Percentiles rank a stretch among this genome's conserved stretches.
Evolutionary conservation across 2,113 vertebrate genomes (phyloP).

Genomic region (Scophthalmus maximus): DNA sequence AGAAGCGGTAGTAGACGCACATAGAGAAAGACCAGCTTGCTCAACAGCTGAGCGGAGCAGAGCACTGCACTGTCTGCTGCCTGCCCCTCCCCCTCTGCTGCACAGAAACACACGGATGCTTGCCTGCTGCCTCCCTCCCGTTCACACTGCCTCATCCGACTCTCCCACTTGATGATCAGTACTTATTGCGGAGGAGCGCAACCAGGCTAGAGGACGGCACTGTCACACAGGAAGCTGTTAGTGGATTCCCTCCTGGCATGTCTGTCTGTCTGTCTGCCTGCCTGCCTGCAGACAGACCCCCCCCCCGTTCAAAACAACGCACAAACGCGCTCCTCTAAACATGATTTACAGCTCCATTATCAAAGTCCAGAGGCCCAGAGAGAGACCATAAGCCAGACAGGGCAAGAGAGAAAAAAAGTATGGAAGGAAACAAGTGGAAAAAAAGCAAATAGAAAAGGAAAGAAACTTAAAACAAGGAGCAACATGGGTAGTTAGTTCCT

Average conservation of each 20-base stretch:
- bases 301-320: conserved; percentile 19
- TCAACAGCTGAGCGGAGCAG: conserved; percentile 72
- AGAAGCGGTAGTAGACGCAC: conserved; percentile 21
- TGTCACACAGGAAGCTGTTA: conserved; percentile 5
- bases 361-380: conserved; percentile 31
- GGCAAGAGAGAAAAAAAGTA: neutral
- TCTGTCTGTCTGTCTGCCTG: neutral
- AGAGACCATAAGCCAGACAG: conserved; percentile 8
- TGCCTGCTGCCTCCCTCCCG: conserved; percentile 56
- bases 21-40: conserved; percentile 57
- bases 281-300: neutral
- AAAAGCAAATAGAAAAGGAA: no score
- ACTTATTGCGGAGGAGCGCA: conserved; percentile 17
- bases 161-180: conserved; percentile 42
- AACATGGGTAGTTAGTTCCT: no score
- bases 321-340: conserved; percentile 17
- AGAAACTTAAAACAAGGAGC: no score
- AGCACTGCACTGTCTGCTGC: conserved; percentile 45
- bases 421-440: neutral
- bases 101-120: conserved; percentile 58
- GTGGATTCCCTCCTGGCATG: conserved; percentile 10
- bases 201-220: neutral
- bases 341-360: conserved; percentile 63
- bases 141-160: conserved; percentile 46
- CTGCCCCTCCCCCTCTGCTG: conserved; percentile 66